These are phyloP conservation scores for Seira ritae DNA, from an alignment of 2,888 invertebrate species.

Conservation along the genomic window DNA sequence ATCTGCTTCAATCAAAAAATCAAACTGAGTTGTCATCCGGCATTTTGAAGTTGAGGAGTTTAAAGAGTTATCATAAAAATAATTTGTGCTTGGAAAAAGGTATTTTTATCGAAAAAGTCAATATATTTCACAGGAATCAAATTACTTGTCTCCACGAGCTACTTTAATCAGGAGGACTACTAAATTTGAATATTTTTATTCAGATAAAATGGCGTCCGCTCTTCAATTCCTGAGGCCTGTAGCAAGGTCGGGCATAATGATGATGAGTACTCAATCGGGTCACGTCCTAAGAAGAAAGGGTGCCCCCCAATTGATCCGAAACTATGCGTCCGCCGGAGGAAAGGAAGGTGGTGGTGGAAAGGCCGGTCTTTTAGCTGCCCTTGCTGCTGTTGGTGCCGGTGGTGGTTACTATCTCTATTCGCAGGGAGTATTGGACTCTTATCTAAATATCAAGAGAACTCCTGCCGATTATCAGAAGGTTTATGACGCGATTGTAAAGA, in stretches of 20 bases:
- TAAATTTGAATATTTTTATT: not conserved
- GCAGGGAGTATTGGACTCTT: conserved; percentile 26
- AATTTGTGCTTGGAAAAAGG: no score
- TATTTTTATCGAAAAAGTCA: no score
- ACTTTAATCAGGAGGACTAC: not conserved
- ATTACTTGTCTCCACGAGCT: not conserved
- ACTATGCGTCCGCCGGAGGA: conserved; percentile 52
- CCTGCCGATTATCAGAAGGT: conserved; percentile 62
- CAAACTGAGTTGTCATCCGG: no score
- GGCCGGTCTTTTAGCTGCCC: conserved; percentile 32
- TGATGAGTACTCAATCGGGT: conserved; percentile 45
- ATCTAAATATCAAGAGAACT: conserved; percentile 15
- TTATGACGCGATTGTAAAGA: conserved; percentile 62
- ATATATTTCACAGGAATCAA: no score
- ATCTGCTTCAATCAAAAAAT: no score
- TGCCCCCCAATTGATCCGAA: conserved; percentile 39
- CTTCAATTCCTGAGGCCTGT: conserved; percentile 58
- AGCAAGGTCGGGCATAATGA: conserved; percentile 45
- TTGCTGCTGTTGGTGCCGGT: conserved; percentile 55
- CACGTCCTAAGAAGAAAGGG: conserved; percentile 36
- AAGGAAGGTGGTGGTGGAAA: conserved; percentile 30
- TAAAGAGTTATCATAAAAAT: no score
- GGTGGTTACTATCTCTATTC: conserved; percentile 58
- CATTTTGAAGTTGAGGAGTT: no score
- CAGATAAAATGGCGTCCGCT: conserved; percentile 59